Base-by-base conservation (phyloP, 2,113 vertebrate species). In the Chauna torquata region DNA sequence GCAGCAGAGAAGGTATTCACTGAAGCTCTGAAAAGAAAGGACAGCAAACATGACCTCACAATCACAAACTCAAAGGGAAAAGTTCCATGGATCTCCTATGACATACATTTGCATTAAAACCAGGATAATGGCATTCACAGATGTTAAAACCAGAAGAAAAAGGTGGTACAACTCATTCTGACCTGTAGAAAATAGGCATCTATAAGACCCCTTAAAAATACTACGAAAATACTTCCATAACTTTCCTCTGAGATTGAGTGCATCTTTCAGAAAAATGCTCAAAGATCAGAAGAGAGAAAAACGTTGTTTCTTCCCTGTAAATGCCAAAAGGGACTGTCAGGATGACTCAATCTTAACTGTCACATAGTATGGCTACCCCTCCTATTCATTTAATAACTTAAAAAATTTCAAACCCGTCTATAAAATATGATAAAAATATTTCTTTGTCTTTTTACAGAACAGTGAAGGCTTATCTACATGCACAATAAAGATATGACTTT, bases 11-110 rank as follows among this genome's bases (percentile, higher is more conserved):
- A 90, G 44, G 30, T 86, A 75, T 82, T 91, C 1, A 2, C 44
- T 58, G 76, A 95, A 86, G 34, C 38, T 86, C 76, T 92, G 81
- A 61, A 94, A 94, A 93, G 44, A 47, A 93, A 83, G 38, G 20
- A 77, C 13, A 77, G 68, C 44, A 89, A 82, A 77, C 30, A 34
- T 8, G 32, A 94, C 30, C 71, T 76, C 20, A 20, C 36, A 92
- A 58, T 36, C 32, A 90, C 22, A 88, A 58, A 62, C 18, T 55
- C 6, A 1, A 87, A 81, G 14, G 5, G 23, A 54, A 59, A 69
- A 80, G 7, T 61, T 69, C 62, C 8, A 72, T 14, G 28, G 71
- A 54, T 72, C 24, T 11, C 9, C 16, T 27, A 44, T 22, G 88
- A 87, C 22, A 79, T 4, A 74, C 2, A 59, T 36, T 76, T 72